A percentile compares a stretch with the other conserved stretches of the same genome.
Conservation (phyloP, 2,888 invertebrate genomes). For the Nomada ruficornis region DNA sequence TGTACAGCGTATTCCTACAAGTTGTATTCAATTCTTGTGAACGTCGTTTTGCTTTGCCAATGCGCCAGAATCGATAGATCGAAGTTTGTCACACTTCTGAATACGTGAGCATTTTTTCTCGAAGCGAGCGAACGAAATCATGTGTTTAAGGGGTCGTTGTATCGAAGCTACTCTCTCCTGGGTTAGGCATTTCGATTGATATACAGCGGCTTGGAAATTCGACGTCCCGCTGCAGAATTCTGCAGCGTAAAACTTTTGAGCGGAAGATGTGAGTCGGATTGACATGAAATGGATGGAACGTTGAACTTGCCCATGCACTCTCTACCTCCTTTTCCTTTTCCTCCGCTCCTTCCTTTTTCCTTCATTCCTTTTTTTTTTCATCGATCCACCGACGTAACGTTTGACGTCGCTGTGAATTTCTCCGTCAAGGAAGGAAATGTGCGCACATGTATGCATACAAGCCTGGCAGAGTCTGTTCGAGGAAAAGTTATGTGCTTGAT, state of each 20-base stretch:
- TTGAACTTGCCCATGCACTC: constrained; percentile 33
- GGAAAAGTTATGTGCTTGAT: too few species aligned
- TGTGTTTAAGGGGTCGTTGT: constrained; percentile 11
- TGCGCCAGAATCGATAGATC: background rate
- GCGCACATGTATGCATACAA: too few species aligned
- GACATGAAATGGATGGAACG: constrained; percentile 51
- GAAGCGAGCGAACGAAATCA: background rate
- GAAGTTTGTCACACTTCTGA: background rate
- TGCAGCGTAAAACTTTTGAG: constrained; percentile 46
- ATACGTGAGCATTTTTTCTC: background rate
- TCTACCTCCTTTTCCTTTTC: background rate
- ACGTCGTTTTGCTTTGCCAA: background rate
- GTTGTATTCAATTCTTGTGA: too few species aligned
- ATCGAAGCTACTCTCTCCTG: constrained; percentile 46
- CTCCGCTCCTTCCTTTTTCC: background rate
- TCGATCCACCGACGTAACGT: constrained; percentile 19
- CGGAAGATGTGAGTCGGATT: constrained; percentile 55
- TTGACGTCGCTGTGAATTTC: constrained; percentile 27
- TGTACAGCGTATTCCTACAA: too few species aligned
- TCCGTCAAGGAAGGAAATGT: constrained; percentile 8
- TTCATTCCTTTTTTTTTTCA: background rate
- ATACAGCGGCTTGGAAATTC: constrained; percentile 47
- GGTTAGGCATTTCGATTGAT: constrained; percentile 45
- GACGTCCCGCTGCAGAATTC: constrained; percentile 45
- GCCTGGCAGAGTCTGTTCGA: too few species aligned